Evolutionary conservation across 2,888 invertebrate species (phyloP).

Genomic region (Conomelus anceps): DNA sequence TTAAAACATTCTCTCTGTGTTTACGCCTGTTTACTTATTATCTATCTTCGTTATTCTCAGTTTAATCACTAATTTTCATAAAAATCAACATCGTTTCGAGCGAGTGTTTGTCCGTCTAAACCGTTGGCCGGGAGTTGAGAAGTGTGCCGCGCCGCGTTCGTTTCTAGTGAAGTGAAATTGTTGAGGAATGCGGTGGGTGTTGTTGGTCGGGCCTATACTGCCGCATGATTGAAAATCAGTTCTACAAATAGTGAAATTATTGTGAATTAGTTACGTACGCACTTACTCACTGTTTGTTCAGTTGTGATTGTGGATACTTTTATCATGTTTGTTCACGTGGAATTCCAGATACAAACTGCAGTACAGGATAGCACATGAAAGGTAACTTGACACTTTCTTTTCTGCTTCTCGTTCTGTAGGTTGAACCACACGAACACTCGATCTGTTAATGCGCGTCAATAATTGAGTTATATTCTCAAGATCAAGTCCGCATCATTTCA

Average conservation of each 20-base stretch:
- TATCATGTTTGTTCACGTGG: background rate
- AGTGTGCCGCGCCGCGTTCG: slow-evolving; percentile 2
- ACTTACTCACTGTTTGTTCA: background rate
- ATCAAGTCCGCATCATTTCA: background rate
- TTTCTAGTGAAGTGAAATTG: slow-evolving; percentile 12
- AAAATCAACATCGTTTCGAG: too few relatives aligned
- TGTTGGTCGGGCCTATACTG: background rate
- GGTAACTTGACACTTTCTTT: background rate
- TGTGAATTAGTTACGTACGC: background rate
- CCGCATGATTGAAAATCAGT: background rate
- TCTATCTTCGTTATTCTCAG: background rate
- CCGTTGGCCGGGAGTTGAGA: background rate
- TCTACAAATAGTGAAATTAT: background rate
- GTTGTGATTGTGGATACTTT: background rate
- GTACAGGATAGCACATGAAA: slow-evolving; percentile 8
- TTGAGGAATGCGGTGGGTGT: slow-evolving; percentile 7
- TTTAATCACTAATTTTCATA: background rate
- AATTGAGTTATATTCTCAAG: background rate
- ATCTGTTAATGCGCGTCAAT: background rate
- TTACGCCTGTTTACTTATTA: background rate
- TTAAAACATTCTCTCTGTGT: background rate
- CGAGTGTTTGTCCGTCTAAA: background rate
- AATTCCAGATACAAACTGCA: background rate
- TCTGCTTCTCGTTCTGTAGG: background rate
- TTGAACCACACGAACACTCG: background rate